phyloP scores from a whole-genome alignment of 1,140 invertebrate species.

The Euura lappo region DNA sequence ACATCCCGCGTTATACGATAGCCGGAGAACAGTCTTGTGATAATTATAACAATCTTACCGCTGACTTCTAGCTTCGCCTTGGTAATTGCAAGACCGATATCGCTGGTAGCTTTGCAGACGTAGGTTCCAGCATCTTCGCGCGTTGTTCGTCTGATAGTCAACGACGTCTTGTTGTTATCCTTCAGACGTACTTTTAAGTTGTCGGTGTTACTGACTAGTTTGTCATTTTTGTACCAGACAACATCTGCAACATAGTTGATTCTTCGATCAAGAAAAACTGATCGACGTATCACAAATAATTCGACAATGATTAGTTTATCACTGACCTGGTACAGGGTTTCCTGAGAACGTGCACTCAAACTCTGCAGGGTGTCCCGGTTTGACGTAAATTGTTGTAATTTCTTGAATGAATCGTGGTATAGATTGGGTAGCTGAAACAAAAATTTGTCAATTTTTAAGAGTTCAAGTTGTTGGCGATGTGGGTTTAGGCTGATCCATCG shows the following conservation, averaged over 20 bases:
- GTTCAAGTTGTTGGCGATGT: not conserved
- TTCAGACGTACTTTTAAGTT: conserved; percentile 70
- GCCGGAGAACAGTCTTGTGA: not conserved
- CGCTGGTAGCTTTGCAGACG: conserved; percentile 83
- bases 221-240: conserved; percentile 89
- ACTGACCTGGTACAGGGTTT: conserved; percentile 81
- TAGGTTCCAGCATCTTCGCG: conserved; percentile 83
- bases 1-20: not conserved
- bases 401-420: conserved; percentile 83
- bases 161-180: conserved; percentile 74
- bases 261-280: conserved; percentile 2
- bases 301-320: not conserved
- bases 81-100: conserved; percentile 79
- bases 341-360: conserved; percentile 83
- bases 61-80: conserved; percentile 79
- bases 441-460: not conserved
- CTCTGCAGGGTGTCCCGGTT: conserved; percentile 75
- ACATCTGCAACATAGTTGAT: conserved; percentile 67
- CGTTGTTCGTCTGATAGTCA: conserved; percentile 72
- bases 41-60: conserved; percentile 49
- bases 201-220: conserved; percentile 75
- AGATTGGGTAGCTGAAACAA: conserved; percentile 74
- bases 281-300: not conserved
- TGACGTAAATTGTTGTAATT: conserved; percentile 74
- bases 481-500: too few relatives aligned